These are phyloP conservation scores for Platichthys stellatus DNA, from an alignment of 2,113 vertebrate species.

Conservation along the genomic window DNA sequence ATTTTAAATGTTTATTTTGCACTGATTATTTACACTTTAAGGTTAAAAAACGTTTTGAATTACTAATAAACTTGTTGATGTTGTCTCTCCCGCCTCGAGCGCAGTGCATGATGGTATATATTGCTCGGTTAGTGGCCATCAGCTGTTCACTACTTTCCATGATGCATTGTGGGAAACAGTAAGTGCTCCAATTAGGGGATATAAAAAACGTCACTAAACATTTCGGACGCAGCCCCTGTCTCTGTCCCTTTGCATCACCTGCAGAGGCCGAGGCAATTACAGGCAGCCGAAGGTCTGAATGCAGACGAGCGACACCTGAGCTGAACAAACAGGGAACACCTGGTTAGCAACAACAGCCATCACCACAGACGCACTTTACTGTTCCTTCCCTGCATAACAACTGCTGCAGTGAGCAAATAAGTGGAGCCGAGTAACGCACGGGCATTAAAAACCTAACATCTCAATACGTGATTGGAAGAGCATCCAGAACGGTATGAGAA, in stretches of 20 bases:
- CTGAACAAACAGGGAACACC: conserved; percentile 78
- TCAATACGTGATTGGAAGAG: not conserved
- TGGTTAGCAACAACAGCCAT: conserved; percentile 74
- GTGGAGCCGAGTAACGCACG: not conserved
- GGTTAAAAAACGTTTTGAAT: too few relatives aligned
- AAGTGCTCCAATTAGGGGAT: too few relatives aligned
- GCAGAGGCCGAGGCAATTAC: conserved; percentile 67
- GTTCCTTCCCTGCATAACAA: conserved; percentile 33
- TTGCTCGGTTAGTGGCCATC: too few relatives aligned
- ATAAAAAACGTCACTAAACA: too few relatives aligned
- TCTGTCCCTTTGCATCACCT: conserved; percentile 41
- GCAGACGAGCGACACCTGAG: conserved; percentile 74
- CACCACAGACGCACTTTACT: conserved; percentile 39
- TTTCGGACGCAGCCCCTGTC: not conserved
- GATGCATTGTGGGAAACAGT: too few relatives aligned
- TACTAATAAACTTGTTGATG: too few relatives aligned
- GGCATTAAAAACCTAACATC: too few relatives aligned
- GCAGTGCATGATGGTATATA: too few relatives aligned
- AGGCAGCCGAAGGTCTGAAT: conserved; percentile 71
- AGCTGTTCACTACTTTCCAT: too few relatives aligned
- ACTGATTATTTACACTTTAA: too few relatives aligned
- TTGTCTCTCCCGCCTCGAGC: too few relatives aligned
- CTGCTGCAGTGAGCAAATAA: conserved; percentile 23
- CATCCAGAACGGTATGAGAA: conserved; percentile 3
- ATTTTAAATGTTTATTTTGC: too few relatives aligned